These are phyloP conservation scores for Caranx melampygus DNA, from an alignment of 2,113 vertebrate species.

Conservation along the genomic window DNA sequence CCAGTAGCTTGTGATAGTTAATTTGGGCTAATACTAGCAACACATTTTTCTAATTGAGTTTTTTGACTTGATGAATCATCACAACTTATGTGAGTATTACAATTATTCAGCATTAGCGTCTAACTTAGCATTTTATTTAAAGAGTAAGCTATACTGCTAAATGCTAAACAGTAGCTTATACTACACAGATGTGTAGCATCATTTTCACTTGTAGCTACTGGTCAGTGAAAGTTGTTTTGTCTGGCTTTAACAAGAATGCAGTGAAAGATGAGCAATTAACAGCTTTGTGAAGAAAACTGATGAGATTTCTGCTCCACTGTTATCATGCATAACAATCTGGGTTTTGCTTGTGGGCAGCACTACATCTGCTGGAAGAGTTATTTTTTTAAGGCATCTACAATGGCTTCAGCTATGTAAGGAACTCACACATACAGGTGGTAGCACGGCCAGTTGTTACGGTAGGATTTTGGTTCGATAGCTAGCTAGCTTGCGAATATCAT, in stretches of 20 bases:
- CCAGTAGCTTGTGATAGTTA: not conserved
- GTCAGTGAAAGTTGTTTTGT: conserved; percentile 5
- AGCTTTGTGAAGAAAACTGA: not conserved
- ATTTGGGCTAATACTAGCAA: not conserved
- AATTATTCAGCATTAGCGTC: not conserved
- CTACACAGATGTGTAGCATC: not conserved
- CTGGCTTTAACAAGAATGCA: not conserved
- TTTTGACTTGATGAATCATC: not conserved
- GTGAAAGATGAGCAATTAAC: not conserved
- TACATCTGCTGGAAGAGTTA: conserved; percentile 1
- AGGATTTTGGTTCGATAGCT: conserved; percentile 56
- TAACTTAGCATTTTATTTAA: not conserved
- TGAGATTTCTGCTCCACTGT: not conserved
- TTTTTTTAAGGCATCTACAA: conserved; percentile 42
- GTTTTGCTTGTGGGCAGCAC: not conserved
- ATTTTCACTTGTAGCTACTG: not conserved
- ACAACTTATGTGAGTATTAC: not conserved
- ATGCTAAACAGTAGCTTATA: not conserved
- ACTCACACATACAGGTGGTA: not conserved
- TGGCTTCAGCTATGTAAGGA: conserved; percentile 6
- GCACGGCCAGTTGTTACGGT: conserved; percentile 15
- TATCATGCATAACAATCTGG: not conserved
- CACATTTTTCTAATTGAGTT: not conserved
- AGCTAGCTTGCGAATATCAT: conserved; percentile 33
- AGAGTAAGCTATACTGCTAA: not conserved